These are phyloP conservation scores for Cheilosia impressa DNA, from an alignment of 2,888 invertebrate species.

Conservation along the genomic window DNA sequence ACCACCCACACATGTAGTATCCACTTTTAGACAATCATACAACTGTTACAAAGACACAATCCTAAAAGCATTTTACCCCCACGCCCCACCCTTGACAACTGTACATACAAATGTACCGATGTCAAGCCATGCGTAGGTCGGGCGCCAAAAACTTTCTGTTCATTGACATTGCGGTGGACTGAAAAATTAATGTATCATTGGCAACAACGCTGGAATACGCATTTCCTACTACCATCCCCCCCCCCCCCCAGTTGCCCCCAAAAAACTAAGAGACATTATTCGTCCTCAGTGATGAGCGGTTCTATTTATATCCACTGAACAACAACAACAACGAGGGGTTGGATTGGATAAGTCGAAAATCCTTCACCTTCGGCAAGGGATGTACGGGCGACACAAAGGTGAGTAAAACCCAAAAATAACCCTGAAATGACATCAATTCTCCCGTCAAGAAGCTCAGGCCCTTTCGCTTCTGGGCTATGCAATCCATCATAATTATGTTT, in stretches of 20 bases:
- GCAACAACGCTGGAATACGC: background rate
- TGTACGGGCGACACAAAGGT: slow-evolving; percentile 15
- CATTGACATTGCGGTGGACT: no score
- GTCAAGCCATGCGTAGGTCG: no score
- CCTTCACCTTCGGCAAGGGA: background rate
- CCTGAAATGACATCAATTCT: slow-evolving; percentile 31
- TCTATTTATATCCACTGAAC: slow-evolving; percentile 18
- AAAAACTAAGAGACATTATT: background rate
- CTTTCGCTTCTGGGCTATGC: slow-evolving; percentile 13
- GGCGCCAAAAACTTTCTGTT: no score
- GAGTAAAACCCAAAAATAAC: slow-evolving; percentile 34
- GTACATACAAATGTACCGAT: no score
- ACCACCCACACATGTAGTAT: no score
- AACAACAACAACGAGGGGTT: background rate
- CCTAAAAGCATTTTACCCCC: no score
- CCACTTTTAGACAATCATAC: no score
- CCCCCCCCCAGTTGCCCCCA: background rate
- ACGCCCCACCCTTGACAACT: no score
- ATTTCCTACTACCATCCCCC: background rate
- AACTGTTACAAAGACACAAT: no score
- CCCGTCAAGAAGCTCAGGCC: background rate
- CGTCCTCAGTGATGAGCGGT: slow-evolving; percentile 1
- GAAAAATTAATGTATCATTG: no score
- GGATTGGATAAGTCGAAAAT: background rate
- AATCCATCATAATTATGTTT: slow-evolving; percentile 65